A percentile compares a stretch with the other conserved stretches of the same genome.
phyloP scores from a whole-genome alignment of 2,113 vertebrate species.

The Holacanthus passer region DNA sequence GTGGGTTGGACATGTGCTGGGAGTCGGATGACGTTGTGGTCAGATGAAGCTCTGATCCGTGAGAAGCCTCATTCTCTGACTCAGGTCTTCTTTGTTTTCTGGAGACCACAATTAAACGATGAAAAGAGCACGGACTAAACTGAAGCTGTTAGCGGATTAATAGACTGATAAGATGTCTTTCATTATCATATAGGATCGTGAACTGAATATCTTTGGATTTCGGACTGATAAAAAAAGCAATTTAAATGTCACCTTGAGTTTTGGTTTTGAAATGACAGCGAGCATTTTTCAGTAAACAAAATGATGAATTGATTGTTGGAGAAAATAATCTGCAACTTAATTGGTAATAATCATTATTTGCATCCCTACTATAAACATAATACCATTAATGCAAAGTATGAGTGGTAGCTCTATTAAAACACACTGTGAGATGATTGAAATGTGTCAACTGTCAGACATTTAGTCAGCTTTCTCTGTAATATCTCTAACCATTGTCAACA shows the following conservation, averaged over 20 bases:
- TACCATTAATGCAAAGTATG: not conserved
- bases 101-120: slow-evolving; percentile 44
- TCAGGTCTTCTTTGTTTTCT: slow-evolving; percentile 67
- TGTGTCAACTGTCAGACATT: not conserved
- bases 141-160: slow-evolving; percentile 26
- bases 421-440: not conserved
- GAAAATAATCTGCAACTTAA: not conserved
- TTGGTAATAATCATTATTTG: not conserved
- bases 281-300: not conserved
- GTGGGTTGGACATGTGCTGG: slow-evolving; percentile 60
- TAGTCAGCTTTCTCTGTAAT: not conserved
- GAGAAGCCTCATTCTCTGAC: slow-evolving; percentile 66
- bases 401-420: not conserved
- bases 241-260: not conserved
- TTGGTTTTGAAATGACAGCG: not conserved
- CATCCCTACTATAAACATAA: not conserved
- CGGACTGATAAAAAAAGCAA: not conserved
- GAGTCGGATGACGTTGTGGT: slow-evolving; percentile 73
- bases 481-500: not conserved
- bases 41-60: slow-evolving; percentile 67
- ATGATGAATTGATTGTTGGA: not conserved
- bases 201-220: not conserved
- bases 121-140: slow-evolving; percentile 12
- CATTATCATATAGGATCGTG: not conserved
- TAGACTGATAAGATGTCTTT: not conserved